Percentiles rank a stretch among this genome's conserved stretches.
phyloP scores from a whole-genome alignment of 2,113 vertebrate genomes.

The Onychostoma macrolepis region DNA sequence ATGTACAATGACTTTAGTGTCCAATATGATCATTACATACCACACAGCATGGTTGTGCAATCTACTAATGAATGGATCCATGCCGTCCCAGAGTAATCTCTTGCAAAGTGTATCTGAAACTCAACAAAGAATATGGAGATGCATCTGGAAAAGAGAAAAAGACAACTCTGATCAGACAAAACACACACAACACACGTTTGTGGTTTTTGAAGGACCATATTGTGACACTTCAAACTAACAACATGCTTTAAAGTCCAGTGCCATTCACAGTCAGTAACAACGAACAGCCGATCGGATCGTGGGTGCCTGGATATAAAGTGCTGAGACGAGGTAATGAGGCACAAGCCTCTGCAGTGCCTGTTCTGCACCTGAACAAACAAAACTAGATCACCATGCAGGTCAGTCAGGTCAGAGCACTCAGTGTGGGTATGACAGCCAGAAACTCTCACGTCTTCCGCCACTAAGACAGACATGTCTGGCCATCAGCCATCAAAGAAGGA shows the following conservation, averaged over 20 bases:
- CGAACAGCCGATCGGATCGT: neutral
- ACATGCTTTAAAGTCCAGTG: constrained; percentile 1
- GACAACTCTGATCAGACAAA: constrained; percentile 14
- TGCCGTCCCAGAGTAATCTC: constrained; percentile 89
- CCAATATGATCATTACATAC: constrained; percentile 70
- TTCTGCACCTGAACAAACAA: constrained; percentile 64
- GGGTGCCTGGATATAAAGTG: neutral
- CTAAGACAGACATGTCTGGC: constrained; percentile 33
- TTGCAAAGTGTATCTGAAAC: constrained; percentile 89
- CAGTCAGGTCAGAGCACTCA: constrained; percentile 50
- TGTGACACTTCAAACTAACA: constrained; percentile 18
- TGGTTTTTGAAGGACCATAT: neutral
- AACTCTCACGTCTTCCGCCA: constrained; percentile 33
- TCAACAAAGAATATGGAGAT: constrained; percentile 96
- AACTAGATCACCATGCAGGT: constrained; percentile 50
- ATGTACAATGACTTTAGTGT: neutral
- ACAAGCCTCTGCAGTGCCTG: constrained; percentile 27
- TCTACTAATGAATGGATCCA: constrained; percentile 97
- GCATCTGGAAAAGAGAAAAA: constrained; percentile 77
- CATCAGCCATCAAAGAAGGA: constrained; percentile 33
- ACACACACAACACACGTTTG: neutral
- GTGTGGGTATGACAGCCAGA: constrained; percentile 43
- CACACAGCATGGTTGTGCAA: constrained; percentile 94
- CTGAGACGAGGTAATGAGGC: constrained; percentile 43
- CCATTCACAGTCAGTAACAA: neutral